A percentile compares a stretch with the other conserved stretches of the same genome.
Evolutionary conservation across 2,888 invertebrate genomes (phyloP).

Genomic region (Coremacera marginata): DNA sequence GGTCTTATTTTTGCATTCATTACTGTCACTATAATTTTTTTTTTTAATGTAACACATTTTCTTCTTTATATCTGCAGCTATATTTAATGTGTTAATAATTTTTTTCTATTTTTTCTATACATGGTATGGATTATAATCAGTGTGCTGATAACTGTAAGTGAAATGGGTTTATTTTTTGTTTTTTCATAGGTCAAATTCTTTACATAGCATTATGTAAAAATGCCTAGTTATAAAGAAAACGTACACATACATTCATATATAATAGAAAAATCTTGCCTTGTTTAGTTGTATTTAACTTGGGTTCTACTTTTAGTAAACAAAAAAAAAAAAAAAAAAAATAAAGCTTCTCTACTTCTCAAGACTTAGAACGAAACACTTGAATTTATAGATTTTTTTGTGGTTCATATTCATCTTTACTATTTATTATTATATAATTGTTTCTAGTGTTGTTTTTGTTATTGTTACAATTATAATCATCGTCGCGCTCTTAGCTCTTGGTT

Average conservation of each 20-base stretch:
- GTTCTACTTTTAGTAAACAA: conserved; percentile 27
- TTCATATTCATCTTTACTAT: conserved; percentile 16
- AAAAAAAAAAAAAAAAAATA: conserved; percentile 16
- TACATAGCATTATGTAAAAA: neutral
- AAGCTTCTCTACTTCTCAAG: conserved; percentile 6
- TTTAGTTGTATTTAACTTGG: conserved; percentile 21
- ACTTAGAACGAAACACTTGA: neutral
- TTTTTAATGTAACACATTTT: too few relatives aligned
- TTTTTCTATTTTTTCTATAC: neutral
- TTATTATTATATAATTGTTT: conserved; percentile 5
- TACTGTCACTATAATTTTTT: neutral
- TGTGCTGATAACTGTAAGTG: neutral
- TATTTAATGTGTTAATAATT: neutral
- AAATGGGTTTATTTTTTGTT: neutral
- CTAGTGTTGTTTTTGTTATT: conserved; percentile 31
- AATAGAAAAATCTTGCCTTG: neutral
- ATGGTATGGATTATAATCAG: neutral
- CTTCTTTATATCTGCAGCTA: neutral
- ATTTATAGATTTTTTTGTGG: neutral
- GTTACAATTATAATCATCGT: conserved; percentile 38
- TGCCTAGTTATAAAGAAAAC: neutral
- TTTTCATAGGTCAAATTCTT: neutral
- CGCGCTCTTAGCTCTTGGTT: conserved; percentile 25
- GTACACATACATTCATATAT: too few relatives aligned
- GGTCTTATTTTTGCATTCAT: neutral